These are phyloP conservation scores for Gastracanthus pulcherrimus DNA, from an alignment of 2,888 invertebrate species.

Conservation along the genomic window DNA sequence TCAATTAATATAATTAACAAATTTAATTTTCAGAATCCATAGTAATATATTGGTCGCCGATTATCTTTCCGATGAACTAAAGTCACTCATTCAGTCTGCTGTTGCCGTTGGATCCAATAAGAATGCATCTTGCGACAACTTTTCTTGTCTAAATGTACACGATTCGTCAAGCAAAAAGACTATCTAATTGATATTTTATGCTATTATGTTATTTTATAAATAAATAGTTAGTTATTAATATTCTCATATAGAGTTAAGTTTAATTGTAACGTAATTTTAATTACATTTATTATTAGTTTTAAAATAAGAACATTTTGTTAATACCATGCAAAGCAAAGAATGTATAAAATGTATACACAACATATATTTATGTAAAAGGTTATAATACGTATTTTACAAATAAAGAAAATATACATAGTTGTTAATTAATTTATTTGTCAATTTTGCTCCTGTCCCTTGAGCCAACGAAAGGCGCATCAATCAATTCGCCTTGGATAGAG, in stretches of 20 bases:
- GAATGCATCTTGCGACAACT: conserved; percentile 48
- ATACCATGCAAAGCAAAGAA: neutral
- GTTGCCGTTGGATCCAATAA: conserved; percentile 64
- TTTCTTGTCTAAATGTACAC: conserved; percentile 50
- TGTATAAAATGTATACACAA: conserved; percentile 1
- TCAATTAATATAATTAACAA: neutral
- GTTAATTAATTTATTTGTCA: neutral
- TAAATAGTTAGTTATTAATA: neutral
- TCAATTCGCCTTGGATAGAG: too few species aligned
- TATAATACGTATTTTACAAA: conserved; percentile 11
- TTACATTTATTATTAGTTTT: neutral
- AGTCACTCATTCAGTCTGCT: conserved; percentile 68
- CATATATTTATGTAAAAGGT: conserved; percentile 4
- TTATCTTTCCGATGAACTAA: conserved; percentile 65
- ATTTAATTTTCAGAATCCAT: conserved; percentile 67
- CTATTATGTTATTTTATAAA: neutral
- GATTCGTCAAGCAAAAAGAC: conserved; percentile 31
- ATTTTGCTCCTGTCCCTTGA: neutral
- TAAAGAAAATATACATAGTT: neutral
- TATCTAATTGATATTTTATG: neutral
- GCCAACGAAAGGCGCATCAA: too few species aligned
- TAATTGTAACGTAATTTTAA: neutral
- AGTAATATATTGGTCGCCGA: conserved; percentile 66
- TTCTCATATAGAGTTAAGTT: neutral
- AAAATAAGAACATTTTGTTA: conserved; percentile 17